phyloP scores from a whole-genome alignment of 2,888 invertebrate genomes.

The Dusona sp. region DNA sequence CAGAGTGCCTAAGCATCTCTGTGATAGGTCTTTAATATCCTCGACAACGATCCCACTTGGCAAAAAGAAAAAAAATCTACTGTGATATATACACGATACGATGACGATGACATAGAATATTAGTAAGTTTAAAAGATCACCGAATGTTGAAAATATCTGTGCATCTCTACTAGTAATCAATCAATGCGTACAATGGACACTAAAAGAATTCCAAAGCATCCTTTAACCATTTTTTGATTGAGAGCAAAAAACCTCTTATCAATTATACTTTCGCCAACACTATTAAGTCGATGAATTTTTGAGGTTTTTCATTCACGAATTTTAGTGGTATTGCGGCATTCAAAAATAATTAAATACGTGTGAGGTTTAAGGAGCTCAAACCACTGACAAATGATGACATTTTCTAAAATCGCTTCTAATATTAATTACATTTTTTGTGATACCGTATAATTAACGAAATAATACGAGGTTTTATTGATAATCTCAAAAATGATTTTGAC shows the following conservation, averaged over 20 bases:
- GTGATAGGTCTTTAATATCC: slow-evolving; percentile 66
- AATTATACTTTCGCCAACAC: too few species aligned
- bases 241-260: too few species aligned
- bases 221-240: neutral
- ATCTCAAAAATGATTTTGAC: neutral
- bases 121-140: neutral
- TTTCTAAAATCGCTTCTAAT: neutral
- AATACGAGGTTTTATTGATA: neutral
- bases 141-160: slow-evolving; percentile 9
- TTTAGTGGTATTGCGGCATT: too few species aligned
- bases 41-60: slow-evolving; percentile 48
- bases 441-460: neutral
- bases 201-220: neutral
- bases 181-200: neutral
- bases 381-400: too few species aligned
- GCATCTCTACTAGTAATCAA: neutral
- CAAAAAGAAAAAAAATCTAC: slow-evolving; percentile 34
- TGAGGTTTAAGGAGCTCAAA: too few species aligned
- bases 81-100: slow-evolving; percentile 23
- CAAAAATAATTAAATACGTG: too few species aligned
- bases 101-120: neutral
- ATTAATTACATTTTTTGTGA: neutral
- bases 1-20: slow-evolving; percentile 59
- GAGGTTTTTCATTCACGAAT: neutral
- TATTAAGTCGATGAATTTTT: neutral